These are phyloP conservation scores for Lepus timidus DNA, from an alignment of 2,113 vertebrate species.

Conservation along the genomic window DNA sequence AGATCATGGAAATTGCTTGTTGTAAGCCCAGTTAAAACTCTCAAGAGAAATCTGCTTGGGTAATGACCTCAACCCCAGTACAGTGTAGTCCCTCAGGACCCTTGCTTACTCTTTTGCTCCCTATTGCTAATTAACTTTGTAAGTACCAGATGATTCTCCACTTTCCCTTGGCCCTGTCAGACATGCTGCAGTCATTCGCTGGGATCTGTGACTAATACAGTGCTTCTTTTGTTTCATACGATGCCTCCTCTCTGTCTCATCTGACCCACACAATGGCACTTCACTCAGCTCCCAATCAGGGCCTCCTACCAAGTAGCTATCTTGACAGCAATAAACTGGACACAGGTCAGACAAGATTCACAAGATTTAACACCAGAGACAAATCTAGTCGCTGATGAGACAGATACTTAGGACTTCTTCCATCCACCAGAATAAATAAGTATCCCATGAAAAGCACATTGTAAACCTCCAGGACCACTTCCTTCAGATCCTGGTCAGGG, in stretches of 20 bases:
- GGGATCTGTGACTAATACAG: no score
- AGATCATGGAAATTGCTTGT: background rate
- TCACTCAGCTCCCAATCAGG: background rate
- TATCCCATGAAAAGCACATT: background rate
- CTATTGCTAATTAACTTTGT: background rate
- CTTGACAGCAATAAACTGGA: background rate
- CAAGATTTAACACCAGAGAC: background rate
- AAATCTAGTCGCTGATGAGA: background rate
- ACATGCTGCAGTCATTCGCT: no score
- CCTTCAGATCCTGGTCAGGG: rapidly evolving
- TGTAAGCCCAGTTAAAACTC: background rate
- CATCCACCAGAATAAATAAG: background rate
- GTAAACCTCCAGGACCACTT: background rate
- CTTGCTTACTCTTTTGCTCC: background rate
- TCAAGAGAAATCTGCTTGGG: background rate
- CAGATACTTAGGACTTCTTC: background rate
- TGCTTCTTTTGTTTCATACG: background rate
- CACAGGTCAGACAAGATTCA: background rate
- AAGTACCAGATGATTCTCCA: background rate
- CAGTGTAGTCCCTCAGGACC: background rate
- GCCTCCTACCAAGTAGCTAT: background rate
- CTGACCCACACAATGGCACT: background rate
- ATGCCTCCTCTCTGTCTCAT: background rate
- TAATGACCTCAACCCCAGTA: background rate
- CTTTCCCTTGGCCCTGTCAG: background rate